Conservation (phyloP, 1,140 invertebrate genomes). For the Tetramorium simillimum region DNA sequence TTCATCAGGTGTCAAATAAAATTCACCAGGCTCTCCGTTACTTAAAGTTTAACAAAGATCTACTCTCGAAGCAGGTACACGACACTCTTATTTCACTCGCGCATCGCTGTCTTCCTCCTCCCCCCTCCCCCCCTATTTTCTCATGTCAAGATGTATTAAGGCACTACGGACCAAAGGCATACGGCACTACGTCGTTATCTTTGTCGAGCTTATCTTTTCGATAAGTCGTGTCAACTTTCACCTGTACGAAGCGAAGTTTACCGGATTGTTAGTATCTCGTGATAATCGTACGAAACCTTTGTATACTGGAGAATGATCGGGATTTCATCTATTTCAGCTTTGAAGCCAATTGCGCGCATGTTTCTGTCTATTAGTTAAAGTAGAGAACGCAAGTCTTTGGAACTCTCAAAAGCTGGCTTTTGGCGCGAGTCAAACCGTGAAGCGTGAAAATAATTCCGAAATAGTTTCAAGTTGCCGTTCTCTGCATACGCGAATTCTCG, state of each 20-base stretch:
- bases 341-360: conserved; percentile 9
- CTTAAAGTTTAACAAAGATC: conserved; percentile 72
- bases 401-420: conserved; percentile 6
- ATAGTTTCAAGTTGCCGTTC: conserved; percentile 26
- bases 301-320: conserved; percentile 42
- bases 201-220: conserved; percentile 29
- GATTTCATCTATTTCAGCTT: conserved; percentile 42
- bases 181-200: conserved; percentile 30
- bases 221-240: conserved; percentile 51
- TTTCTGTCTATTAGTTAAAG: conserved; percentile 29
- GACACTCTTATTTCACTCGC: conserved; percentile 54
- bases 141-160: conserved; percentile 55
- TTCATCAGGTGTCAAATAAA: conserved; percentile 75
- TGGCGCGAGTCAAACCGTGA: conserved; percentile 3
- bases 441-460: conserved; percentile 52
- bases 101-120: too few relatives aligned
- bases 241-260: conserved; percentile 26
- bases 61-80: conserved; percentile 37
- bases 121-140: neutral
- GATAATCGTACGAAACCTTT: conserved; percentile 45
- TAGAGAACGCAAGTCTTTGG: neutral
- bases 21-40: conserved; percentile 59
- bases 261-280: conserved; percentile 1
- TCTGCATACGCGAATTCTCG: neutral
- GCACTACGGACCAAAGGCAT: neutral